These are phyloP conservation scores for Molossus alvarezi DNA, from an alignment of 2,797 vertebrate species.

Conservation along the genomic window DNA sequence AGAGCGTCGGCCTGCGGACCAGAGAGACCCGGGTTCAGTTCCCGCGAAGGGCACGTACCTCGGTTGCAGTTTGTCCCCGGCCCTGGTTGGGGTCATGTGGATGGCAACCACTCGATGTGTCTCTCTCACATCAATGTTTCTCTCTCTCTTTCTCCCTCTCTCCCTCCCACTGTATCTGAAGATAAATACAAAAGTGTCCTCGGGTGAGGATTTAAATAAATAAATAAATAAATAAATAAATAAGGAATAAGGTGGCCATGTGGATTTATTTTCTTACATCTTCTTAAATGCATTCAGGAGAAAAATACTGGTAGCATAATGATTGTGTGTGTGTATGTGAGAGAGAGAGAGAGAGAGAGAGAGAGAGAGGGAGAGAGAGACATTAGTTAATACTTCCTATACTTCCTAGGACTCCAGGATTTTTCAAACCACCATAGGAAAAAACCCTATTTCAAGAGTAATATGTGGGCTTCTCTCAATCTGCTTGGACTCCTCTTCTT, in stretches of 20 bases:
- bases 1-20: too few relatives aligned
- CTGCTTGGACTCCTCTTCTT: background rate
- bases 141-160: too few relatives aligned
- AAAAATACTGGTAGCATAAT: background rate
- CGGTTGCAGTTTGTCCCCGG: too few relatives aligned
- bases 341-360: background rate
- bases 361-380: background rate
- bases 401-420: background rate
- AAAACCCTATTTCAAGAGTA: background rate
- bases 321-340: background rate
- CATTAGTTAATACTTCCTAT: background rate
- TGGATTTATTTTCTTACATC: constrained; percentile 38
- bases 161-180: too few relatives aligned
- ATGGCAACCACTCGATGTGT: too few relatives aligned
- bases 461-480: background rate
- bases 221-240: too few relatives aligned
- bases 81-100: too few relatives aligned
- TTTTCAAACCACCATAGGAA: background rate
- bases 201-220: too few relatives aligned
- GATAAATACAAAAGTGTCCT: too few relatives aligned
- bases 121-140: too few relatives aligned
- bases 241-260: background rate
- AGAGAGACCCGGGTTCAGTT: too few relatives aligned
- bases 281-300: constrained; percentile 32
- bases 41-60: too few relatives aligned